A percentile compares a stretch with the other conserved stretches of the same genome.
Evolutionary conservation across 92 coral and sea anemone species (phyloP).

Genomic region (Paramuricea clavata): DNA sequence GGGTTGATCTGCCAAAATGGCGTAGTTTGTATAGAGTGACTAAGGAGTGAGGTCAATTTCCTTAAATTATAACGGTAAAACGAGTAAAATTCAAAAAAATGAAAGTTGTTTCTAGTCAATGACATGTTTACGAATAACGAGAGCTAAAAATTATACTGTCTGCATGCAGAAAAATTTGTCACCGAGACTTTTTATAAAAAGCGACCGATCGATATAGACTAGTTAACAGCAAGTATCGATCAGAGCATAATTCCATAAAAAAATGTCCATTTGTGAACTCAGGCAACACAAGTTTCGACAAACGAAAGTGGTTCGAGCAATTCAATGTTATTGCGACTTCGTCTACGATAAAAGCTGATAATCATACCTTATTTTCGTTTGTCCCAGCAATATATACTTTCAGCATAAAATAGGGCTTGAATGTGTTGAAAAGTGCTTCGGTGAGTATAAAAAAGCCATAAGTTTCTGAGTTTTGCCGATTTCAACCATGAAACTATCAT

Average conservation of each 20-base stretch:
- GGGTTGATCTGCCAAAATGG: constrained; percentile 8
- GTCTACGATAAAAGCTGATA: background rate
- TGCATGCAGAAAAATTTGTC: background rate
- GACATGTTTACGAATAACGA: constrained; percentile 17
- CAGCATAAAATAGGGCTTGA: background rate
- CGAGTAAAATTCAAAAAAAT: constrained; percentile 12
- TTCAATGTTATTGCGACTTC: background rate
- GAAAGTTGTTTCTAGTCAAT: background rate
- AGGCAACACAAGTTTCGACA: background rate
- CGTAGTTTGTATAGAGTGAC: constrained; percentile 3
- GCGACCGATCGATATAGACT: background rate
- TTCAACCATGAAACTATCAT: background rate
- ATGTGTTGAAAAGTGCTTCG: constrained; percentile 3
- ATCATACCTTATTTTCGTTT: constrained; percentile 30
- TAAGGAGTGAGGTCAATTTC: constrained; percentile 4
- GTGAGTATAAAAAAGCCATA: constrained; percentile 10
- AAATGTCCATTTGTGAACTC: background rate
- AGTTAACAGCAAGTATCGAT: background rate
- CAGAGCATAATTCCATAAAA: constrained; percentile 2
- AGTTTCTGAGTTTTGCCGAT: background rate
- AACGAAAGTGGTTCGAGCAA: constrained; percentile 5
- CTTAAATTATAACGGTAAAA: constrained; percentile 1
- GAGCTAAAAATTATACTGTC: background rate
- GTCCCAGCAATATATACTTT: constrained; percentile 27
- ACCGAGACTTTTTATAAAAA: background rate